Conservation (phyloP, 2,888 invertebrate genomes). For the Eudasyphora cyanicolor region DNA sequence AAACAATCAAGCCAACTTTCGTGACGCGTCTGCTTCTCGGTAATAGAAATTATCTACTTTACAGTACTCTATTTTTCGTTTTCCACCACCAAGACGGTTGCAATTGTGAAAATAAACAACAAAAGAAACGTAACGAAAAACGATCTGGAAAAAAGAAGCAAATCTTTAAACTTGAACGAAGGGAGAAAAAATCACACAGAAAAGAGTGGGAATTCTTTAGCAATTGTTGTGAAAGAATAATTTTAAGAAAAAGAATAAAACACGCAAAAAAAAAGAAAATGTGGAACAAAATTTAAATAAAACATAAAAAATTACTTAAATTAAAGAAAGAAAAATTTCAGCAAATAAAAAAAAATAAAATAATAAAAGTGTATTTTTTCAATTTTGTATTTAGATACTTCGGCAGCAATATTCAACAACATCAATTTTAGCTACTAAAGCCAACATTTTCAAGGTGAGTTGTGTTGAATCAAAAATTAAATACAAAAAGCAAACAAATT, state of each 20-base stretch:
- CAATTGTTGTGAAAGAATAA: conserved; percentile 15
- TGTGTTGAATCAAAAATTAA: background rate
- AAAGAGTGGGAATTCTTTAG: conserved; percentile 13
- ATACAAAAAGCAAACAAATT: conserved; percentile 12
- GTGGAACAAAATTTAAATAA: conserved; percentile 42
- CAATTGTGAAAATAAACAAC: conserved; percentile 35
- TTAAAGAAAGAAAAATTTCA: conserved; percentile 2
- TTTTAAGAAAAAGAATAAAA: conserved; percentile 1
- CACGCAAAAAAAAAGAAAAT: conserved; percentile 4
- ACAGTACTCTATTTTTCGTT: conserved; percentile 21
- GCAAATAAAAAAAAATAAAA: background rate
- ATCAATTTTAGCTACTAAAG: no score
- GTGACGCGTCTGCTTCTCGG: conserved; percentile 58
- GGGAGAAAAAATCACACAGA: background rate
- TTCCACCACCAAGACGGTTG: conserved; percentile 5
- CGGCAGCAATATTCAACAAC: no score
- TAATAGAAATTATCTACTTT: conserved; percentile 49
- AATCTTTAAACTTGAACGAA: background rate
- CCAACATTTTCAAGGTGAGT: conserved; percentile 59
- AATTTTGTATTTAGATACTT: conserved; percentile 30
- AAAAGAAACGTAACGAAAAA: conserved; percentile 16
- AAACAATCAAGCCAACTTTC: conserved; percentile 53
- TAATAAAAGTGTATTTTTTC: conserved; percentile 14
- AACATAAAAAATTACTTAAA: background rate
- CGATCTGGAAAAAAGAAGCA: background rate